Evolutionary conservation across 1,140 invertebrate genomes (phyloP).

Genomic region (Pogonomyrmex californicus): DNA sequence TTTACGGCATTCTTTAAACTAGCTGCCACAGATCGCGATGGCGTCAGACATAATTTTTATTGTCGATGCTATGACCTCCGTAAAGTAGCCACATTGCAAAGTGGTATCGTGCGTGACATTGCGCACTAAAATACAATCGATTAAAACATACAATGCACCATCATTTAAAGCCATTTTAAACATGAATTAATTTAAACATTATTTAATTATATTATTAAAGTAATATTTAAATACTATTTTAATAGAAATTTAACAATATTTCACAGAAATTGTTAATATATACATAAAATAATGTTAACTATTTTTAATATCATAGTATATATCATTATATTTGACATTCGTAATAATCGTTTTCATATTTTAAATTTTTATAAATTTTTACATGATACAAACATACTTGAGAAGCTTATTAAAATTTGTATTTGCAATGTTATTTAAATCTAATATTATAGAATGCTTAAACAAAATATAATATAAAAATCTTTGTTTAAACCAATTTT

Average conservation of each 20-base stretch:
- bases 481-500: background rate
- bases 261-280: background rate
- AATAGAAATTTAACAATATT: background rate
- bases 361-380: too few species aligned
- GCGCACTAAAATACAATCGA: conserved; percentile 10
- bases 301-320: background rate
- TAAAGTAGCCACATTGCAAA: conserved; percentile 32
- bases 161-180: background rate
- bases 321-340: background rate
- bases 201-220: background rate
- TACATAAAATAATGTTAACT: background rate
- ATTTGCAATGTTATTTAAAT: background rate
- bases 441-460: background rate
- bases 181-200: too few species aligned
- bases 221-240: conserved; percentile 21
- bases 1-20: conserved; percentile 52
- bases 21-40: conserved; percentile 15
- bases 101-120: background rate
- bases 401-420: background rate
- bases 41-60: conserved; percentile 56
- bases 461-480: background rate
- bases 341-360: too few species aligned
- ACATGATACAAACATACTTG: background rate
- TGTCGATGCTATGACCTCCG: conserved; percentile 31
- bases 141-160: conserved; percentile 8